Base-by-base conservation (phyloP, 2,888 invertebrate species). In the Dryococelus australis region DNA sequence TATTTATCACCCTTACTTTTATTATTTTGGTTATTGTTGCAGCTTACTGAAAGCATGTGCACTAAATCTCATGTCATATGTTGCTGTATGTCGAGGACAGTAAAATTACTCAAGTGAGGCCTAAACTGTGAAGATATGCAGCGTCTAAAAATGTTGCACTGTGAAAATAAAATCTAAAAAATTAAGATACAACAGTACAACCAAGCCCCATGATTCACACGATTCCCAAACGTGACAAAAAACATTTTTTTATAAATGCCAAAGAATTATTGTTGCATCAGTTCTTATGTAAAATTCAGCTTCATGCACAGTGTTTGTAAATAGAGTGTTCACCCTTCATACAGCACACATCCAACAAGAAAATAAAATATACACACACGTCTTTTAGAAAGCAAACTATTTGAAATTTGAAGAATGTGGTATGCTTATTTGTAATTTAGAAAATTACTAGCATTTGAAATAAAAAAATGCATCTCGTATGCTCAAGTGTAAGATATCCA, bases 401-500 rank as follows among this genome's bases (percentile, higher is more conserved):
- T 43, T 28, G 24, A 83, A 83, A 65, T 65, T 24, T n/a, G n/a
- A 65, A 83, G 79, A 81, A 87, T 65, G 87, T 84, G 84, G 84
- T 47, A 81, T 86, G 81, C 80, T 51, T 83, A 87, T 80, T 83
- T 83, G 43, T 83, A 27, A 83, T 83, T 83, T 83, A 83, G 83
- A 83, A 27, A 35, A 65, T 65, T n/a, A 65, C 65, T 65, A 65
- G 83, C 24, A 28, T 24, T 83, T 83, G 43, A 83, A 83, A 83
- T 20, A 28, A 83, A 83, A 13, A 83, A 83, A 83, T 5, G 24
- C 83, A 43, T 28, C 43, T 83, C n/a, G 83, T 83, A 83, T 83
- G 43, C 83, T 81, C 26, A 86, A 86, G 24, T 80, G 81, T 86
- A 51, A 83, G 83, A 84, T 80, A 87, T 65, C 83, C 79, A 88